Base-by-base conservation (phyloP, 2,888 invertebrate species). In the Morpho helenor region DNA sequence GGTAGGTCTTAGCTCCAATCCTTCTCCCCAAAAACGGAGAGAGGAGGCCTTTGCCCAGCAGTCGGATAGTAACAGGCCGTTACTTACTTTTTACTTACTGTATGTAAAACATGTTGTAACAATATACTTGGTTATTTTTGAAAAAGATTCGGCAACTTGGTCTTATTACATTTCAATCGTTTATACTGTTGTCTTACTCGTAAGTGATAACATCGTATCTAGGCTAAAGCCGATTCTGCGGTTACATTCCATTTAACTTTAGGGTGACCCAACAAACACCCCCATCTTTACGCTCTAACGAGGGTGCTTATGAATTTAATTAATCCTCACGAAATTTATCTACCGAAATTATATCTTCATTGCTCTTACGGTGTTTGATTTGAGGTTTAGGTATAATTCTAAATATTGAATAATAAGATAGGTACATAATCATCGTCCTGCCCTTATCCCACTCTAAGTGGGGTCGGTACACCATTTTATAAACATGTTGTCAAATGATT, bases 241-340 rank as follows among this genome's bases (percentile, higher is more conserved):
- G 79, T 79, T 68, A 75, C 71, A 78, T 78, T 78, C 76, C 77
- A 80, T 79, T 79, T 77, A 77, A 81, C 74, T 77, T 78, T 70
- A 67, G 73, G 72, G 69, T 66, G 66, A 69, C 69, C 69, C 65
- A 68, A 64, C 66, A 67, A 65, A 71, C 73, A 71, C 69, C 72
- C 71, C 70, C 63, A 69, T 72, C 74, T 73, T 74, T 74, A 72
- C 66, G 64, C 64, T 66, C 65, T 74, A 77, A 75, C 74, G 72
- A 74, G 75, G 76, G 76, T 76, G 74, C 72, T 78, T 79, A 77
- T 80, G 74, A 80, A 79, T 80, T 80, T 76, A 78, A 80, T 79
- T 79, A 79, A 79, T 77, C 70, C 72, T 67, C 62, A 64, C 70
- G 67, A 72, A 66, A 77, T 76, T 72, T 74, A 67, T 74, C 66